A percentile compares a stretch with the other conserved stretches of the same genome.
Evolutionary conservation across 1,140 invertebrate genomes (phyloP).

Genomic region (Drosophila repleta): DNA sequence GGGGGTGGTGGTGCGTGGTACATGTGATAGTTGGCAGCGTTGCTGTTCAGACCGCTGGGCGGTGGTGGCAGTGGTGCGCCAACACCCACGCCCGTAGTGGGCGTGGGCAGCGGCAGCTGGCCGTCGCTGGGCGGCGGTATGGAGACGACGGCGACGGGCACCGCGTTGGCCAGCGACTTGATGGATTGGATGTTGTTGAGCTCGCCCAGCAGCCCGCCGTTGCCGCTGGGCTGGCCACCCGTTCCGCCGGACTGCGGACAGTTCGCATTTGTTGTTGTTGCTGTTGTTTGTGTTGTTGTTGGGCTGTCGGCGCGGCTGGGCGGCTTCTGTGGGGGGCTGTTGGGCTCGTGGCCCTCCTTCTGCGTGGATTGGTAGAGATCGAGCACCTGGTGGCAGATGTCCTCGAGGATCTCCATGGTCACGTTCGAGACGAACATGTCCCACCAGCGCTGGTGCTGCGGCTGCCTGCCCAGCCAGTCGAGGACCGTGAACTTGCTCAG

Average conservation of each 20-base stretch:
- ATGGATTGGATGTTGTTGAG: constrained; percentile 66
- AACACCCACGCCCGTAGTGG: not conserved
- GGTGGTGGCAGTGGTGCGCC: constrained; percentile 38
- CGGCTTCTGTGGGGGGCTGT: constrained; percentile 86
- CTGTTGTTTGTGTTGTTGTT: constrained; percentile 12
- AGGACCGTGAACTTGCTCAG: constrained; percentile 97
- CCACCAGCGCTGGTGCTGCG: constrained; percentile 97
- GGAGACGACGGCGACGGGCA: constrained; percentile 48
- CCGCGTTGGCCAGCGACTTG: constrained; percentile 53
- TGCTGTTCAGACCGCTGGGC: constrained; percentile 24
- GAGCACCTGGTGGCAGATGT: constrained; percentile 97
- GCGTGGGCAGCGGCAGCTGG: constrained; percentile 66
- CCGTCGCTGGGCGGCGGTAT: constrained; percentile 42
- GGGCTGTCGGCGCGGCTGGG: constrained; percentile 84
- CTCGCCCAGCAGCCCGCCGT: constrained; percentile 48
- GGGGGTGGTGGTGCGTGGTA: constrained; percentile 74
- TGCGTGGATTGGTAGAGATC: constrained; percentile 91
- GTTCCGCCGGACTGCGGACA: no score
- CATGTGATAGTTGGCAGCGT: constrained; percentile 48
- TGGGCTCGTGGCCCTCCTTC: constrained; percentile 84
- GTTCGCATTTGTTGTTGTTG: constrained; percentile 33
- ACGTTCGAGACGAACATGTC: constrained; percentile 97
- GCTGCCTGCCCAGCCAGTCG: constrained; percentile 94
- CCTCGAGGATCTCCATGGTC: constrained; percentile 97
- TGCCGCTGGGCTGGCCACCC: constrained; percentile 44